Percentiles rank a stretch among this genome's conserved stretches.
Evolutionary conservation across 2,888 invertebrate species (phyloP).

Genomic region (Bembecia ichneumoniformis): DNA sequence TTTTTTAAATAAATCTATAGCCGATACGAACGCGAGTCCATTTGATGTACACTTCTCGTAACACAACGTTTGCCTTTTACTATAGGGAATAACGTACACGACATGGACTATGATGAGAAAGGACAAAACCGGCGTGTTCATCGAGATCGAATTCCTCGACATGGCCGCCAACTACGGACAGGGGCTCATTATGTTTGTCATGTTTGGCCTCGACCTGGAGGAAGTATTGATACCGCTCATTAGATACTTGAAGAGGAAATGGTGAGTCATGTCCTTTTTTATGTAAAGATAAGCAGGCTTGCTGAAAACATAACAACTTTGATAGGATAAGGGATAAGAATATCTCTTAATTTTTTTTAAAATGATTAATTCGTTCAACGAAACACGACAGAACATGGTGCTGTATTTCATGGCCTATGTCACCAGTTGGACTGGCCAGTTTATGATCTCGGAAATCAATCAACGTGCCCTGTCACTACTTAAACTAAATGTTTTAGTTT

Average conservation of each 20-base stretch:
- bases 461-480: no score
- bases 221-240: conserved; percentile 79
- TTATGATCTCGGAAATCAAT: no score
- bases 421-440: no score
- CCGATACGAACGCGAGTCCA: neutral
- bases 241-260: conserved; percentile 74
- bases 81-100: conserved; percentile 84
- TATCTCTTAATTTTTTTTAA: no score
- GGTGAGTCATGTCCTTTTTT: conserved; percentile 32
- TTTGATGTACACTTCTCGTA: neutral
- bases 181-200: conserved; percentile 85
- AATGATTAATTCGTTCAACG: no score
- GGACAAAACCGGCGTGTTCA: conserved; percentile 89
- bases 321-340: no score
- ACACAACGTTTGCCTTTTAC: conserved; percentile 10
- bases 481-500: no score
- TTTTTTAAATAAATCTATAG: neutral
- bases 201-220: conserved; percentile 89
- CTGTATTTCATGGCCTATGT: no score
- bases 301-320: no score
- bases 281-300: no score
- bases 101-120: conserved; percentile 87
- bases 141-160: conserved; percentile 94
- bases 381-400: no score
- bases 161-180: conserved; percentile 92